These are phyloP conservation scores for Melanocharis versteri DNA, from an alignment of 2,113 vertebrate genomes.

Conservation along the genomic window DNA sequence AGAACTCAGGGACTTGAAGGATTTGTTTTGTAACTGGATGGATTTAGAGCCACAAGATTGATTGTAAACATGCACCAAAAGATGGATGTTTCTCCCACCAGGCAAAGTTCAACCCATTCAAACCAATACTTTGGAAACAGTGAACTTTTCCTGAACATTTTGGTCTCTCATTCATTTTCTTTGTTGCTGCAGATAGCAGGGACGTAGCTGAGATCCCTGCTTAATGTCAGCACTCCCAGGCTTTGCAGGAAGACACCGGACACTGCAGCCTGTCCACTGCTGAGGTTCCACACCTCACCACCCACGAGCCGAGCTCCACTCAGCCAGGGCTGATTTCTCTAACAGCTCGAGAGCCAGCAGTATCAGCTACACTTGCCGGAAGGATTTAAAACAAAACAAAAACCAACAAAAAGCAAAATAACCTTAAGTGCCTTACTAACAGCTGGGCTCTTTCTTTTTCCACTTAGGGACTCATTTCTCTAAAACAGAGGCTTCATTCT, in stretches of 20 bases:
- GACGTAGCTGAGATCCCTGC: not conserved
- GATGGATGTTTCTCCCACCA: not conserved
- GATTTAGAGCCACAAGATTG: not conserved
- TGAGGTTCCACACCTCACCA: not conserved
- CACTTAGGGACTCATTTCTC: not conserved
- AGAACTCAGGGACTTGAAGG: not conserved
- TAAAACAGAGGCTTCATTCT: constrained; percentile 37
- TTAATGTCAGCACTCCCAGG: not conserved
- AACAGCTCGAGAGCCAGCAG: not conserved
- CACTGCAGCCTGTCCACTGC: not conserved
- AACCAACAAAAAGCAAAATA: not conserved
- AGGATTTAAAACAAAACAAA: not conserved
- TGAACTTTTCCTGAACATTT: not conserved
- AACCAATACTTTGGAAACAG: not conserved
- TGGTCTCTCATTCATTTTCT: not conserved
- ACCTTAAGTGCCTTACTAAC: not conserved
- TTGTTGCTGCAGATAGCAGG: not conserved
- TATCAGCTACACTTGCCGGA: not conserved
- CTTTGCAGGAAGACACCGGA: rapidly evolving
- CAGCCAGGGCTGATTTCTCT: not conserved
- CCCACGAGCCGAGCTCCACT: not conserved
- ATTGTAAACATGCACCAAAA: not conserved
- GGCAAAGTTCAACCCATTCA: not conserved
- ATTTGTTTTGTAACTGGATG: not conserved
- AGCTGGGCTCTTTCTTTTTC: constrained; percentile 33